Conservation (phyloP, 2,113 vertebrate species). For the Dicrurus megarhynchus region DNA sequence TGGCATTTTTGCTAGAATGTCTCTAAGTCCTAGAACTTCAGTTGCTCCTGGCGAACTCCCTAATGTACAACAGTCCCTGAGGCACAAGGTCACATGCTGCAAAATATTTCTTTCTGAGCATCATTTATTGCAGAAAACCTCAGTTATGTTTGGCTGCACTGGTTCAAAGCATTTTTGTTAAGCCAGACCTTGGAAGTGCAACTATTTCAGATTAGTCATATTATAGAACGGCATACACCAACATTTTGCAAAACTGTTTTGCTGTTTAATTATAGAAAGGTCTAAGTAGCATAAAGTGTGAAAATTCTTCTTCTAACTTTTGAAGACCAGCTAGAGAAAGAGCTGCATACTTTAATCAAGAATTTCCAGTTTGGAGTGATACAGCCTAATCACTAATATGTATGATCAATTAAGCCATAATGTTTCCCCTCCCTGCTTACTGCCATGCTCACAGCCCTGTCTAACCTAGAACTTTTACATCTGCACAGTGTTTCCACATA, state of each 20-base stretch:
- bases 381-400: neutral
- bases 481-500: neutral
- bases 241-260: neutral
- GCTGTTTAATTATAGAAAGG: neutral
- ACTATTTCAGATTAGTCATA: conserved; percentile 27
- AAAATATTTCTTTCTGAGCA: neutral
- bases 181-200: conserved; percentile 3
- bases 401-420: neutral
- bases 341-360: neutral
- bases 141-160: neutral
- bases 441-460: neutral
- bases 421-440: neutral
- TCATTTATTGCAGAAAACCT: neutral
- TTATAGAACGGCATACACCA: neutral
- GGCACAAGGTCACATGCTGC: neutral
- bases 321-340: neutral
- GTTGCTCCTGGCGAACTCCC: neutral
- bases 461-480: neutral
- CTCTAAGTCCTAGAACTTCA: neutral
- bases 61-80: neutral
- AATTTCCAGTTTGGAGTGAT: neutral
- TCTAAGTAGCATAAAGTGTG: neutral
- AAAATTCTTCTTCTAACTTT: neutral
- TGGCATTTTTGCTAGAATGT: neutral
- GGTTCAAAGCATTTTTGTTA: conserved; percentile 29